Conservation (phyloP, 2,113 vertebrate species). For the Callocephalon fimbriatum region DNA sequence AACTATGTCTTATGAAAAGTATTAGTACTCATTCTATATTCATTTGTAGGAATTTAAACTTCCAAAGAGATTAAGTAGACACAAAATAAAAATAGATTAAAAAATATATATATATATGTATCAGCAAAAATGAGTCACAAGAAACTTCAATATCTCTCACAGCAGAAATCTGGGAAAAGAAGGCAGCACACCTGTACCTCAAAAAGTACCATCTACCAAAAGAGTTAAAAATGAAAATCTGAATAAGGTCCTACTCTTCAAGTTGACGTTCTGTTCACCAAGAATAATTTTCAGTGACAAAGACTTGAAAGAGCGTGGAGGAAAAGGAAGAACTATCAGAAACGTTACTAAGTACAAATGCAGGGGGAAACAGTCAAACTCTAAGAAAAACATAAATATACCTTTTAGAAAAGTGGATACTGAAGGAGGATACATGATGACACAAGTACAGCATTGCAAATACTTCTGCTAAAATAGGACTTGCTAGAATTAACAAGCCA, state of each 20-base stretch:
- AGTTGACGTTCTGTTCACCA: not conserved
- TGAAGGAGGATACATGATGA: not conserved
- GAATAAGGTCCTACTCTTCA: not conserved
- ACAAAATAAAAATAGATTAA: not conserved
- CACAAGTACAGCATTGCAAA: not conserved
- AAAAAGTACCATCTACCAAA: not conserved
- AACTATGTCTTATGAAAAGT: not conserved
- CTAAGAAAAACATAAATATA: not conserved
- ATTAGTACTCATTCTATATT: not conserved
- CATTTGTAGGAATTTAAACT: not conserved
- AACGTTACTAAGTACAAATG: not conserved
- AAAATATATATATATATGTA: not conserved
- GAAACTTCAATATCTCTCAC: not conserved
- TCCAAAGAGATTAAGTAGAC: not conserved
- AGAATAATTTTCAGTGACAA: not conserved
- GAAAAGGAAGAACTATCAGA: not conserved
- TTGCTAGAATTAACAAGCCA: not conserved
- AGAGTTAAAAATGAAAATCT: not conserved
- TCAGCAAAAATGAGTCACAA: not conserved
- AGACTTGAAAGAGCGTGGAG: not conserved
- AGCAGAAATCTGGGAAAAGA: not conserved
- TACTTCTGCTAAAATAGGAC: slow-evolving; percentile 4
- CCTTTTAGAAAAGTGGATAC: not conserved
- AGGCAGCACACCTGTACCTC: not conserved
- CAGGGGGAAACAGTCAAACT: not conserved